Evolutionary conservation across 1,140 invertebrate species (phyloP).

Genomic region (Papilio polyxenes): DNA sequence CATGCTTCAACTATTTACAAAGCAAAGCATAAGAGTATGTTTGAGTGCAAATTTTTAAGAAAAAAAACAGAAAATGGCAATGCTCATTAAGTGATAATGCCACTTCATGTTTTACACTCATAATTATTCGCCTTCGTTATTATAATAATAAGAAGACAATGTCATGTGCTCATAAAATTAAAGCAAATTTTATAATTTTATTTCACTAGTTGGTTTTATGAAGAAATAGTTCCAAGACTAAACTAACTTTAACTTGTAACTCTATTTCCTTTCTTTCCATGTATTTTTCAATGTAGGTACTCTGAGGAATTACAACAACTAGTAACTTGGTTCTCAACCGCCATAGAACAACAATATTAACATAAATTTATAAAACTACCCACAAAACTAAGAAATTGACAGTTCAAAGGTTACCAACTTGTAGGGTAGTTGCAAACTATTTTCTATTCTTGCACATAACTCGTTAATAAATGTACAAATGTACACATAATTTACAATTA

Average conservation of each 20-base stretch:
- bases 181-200: not conserved
- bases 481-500: no score
- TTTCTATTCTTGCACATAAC: no score
- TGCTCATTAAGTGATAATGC: constrained; percentile 65
- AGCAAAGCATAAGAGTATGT: constrained; percentile 42
- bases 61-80: constrained; percentile 59
- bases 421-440: no score
- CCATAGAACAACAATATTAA: no score
- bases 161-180: constrained; percentile 21
- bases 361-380: no score
- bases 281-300: not conserved
- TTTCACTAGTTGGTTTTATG: not conserved
- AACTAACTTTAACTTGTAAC: not conserved
- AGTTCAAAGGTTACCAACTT: no score
- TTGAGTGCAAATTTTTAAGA: constrained; percentile 31
- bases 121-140: not conserved
- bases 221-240: constrained; percentile 33
- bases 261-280: not conserved
- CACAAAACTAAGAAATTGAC: no score
- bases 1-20: constrained; percentile 41
- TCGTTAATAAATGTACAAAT: no score
- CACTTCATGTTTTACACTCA: constrained; percentile 58
- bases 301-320: not conserved
- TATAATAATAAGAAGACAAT: constrained; percentile 37
- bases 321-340: not conserved